Evolutionary conservation across 2,888 invertebrate genomes (phyloP).

Genomic region (Leptopilina syphax): DNA sequence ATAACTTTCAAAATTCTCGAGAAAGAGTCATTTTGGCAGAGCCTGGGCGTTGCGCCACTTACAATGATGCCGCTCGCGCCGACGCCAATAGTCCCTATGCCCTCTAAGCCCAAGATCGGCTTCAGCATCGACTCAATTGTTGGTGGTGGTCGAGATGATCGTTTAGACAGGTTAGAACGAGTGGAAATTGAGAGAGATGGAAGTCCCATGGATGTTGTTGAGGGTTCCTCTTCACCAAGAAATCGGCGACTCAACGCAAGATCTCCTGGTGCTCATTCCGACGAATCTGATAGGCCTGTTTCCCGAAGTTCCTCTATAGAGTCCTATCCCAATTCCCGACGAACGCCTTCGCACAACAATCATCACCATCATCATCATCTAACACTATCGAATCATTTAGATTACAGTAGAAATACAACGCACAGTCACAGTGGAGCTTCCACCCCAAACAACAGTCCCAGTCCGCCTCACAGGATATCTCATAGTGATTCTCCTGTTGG

Average conservation of each 20-base stretch:
- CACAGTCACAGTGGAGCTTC: conserved; percentile 74
- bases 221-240: conserved; percentile 71
- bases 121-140: conserved; percentile 97
- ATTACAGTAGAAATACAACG: conserved; percentile 61
- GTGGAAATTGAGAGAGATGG: conserved; percentile 70
- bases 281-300: conserved; percentile 76
- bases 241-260: conserved; percentile 63
- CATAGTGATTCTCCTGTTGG: conserved; percentile 67
- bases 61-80: conserved; percentile 97
- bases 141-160: conserved; percentile 79
- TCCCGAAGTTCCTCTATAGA: conserved; percentile 74
- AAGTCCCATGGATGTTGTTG: conserved; percentile 70
- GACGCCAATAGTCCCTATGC: conserved; percentile 94
- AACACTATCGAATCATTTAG: conserved; percentile 52
- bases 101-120: conserved; percentile 94
- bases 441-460: conserved; percentile 74
- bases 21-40: conserved; percentile 40
- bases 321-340: conserved; percentile 70
- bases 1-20: conserved; percentile 41
- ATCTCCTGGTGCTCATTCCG: conserved; percentile 79
- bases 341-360: conserved; percentile 66
- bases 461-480: conserved; percentile 72
- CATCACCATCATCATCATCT: conserved; percentile 64
- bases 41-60: conserved; percentile 63
- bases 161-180: conserved; percentile 66